Evolutionary conservation across 1,140 invertebrate genomes (phyloP), one percentile per base, ranked within the genome.

Genomic region (Hycleus cichorii): DNA sequence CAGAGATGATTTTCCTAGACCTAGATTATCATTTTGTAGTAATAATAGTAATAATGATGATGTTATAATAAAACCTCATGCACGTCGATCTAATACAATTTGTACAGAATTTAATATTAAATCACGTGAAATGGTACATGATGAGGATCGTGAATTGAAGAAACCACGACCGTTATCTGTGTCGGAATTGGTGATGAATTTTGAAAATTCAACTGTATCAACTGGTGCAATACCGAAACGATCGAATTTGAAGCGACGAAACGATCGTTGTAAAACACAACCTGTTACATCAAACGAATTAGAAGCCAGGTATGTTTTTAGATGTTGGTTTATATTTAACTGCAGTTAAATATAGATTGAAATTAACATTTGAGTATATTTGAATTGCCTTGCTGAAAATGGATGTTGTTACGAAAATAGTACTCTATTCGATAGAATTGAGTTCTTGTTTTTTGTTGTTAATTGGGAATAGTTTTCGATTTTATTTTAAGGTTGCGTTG

Each of bases 211-310:
- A 45, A 57, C 51, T 8, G 18, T 67, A 4, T 32, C 69, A 0
- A 71, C 69, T 8, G 74, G 71, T 9, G 73, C 73, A 24, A 68
- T 74, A 47, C 76, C 77, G 3, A 77, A 77, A 50, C 74, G 66
- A 76, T 75, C 74, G 4, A 72, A 67, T 59, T 66, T 69, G 11
- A 80, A 77, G 65, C 72, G 75, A 47, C 64, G 62, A 26, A 64
- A 64, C 40, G 75, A 80, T 57, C 80, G 83, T 24, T 83, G 79
- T 67, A 79, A 80, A 65, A 86, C 84, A 2, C 85, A 86, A 68
- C 84, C 84, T 0, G 78, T 87, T 52, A 86, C 84, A 27, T 77
- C 79, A 9, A 78, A 83, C 46, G 84, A 86, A 71, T 73, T 83
- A 60, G 76, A 78, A 59, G 73, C 76, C 59, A 80, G 80, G 82